Conservation (phyloP, 2,113 vertebrate genomes). For the Dendropsophus ebraccatus region DNA sequence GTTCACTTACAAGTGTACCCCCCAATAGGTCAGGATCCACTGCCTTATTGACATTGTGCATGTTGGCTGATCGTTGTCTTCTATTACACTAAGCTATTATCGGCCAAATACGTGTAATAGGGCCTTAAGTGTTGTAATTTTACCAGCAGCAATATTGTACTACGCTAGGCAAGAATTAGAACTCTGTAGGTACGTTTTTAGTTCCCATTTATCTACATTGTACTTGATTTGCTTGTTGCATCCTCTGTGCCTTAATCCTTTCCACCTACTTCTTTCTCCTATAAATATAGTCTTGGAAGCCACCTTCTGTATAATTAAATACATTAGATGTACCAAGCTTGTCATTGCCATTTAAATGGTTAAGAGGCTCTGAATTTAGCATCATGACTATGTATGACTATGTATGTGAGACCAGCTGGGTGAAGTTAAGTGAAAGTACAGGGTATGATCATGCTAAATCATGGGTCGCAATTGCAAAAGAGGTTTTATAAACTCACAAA, state of each 20-base stretch:
- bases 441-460: not conserved
- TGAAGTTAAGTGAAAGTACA: not conserved
- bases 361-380: not conserved
- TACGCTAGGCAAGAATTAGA: too few relatives aligned
- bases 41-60: too few relatives aligned
- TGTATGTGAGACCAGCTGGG: not conserved
- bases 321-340: not conserved
- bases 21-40: too few relatives aligned
- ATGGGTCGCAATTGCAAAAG: not conserved
- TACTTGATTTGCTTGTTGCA: slow-evolving; percentile 2
- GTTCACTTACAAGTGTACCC: too few relatives aligned
- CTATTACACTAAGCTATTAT: too few relatives aligned
- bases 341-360: not conserved
- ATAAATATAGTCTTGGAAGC: slow-evolving; percentile 19
- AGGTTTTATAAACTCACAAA: not conserved
- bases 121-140: too few relatives aligned
- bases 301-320: slow-evolving; percentile 11
- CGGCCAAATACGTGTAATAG: too few relatives aligned
- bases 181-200: not conserved
- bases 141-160: too few relatives aligned
- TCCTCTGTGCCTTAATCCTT: too few relatives aligned
- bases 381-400: not conserved
- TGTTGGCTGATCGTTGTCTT: too few relatives aligned
- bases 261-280: not conserved
- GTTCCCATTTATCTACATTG: not conserved